Evolutionary conservation across 2,797 vertebrate species (phyloP).

Genomic region (Crenuchus spilurus): DNA sequence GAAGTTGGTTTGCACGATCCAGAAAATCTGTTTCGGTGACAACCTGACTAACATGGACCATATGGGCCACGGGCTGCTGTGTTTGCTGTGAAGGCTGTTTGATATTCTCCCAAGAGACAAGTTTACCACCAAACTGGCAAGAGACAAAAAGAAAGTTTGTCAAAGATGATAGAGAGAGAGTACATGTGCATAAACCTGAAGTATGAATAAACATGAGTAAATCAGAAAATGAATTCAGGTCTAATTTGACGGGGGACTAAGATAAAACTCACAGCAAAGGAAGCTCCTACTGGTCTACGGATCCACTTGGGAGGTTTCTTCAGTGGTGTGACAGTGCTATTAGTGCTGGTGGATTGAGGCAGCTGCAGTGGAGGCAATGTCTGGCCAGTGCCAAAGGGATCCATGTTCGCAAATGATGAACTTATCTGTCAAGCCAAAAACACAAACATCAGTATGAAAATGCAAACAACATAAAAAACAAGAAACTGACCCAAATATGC

Average conservation of each 20-base stretch:
- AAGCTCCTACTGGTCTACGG: conserved; percentile 89
- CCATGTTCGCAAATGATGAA: conserved; percentile 91
- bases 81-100: conserved; percentile 75
- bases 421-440: conserved; percentile 79
- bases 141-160: background rate
- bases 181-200: background rate
- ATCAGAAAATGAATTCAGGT: background rate
- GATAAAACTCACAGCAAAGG: conserved; percentile 85
- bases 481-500: background rate
- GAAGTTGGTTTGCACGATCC: conserved; percentile 85
- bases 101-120: conserved; percentile 87
- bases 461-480: background rate
- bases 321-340: conserved; percentile 79
- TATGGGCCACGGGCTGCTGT: conserved; percentile 66
- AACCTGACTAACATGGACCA: conserved; percentile 91
- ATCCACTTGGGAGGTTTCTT: conserved; percentile 98
- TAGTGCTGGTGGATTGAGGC: conserved; percentile 77
- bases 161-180: background rate
- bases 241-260: background rate
- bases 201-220: background rate
- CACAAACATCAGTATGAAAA: conserved; percentile 23
- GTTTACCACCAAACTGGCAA: conserved; percentile 91
- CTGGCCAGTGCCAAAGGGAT: conserved; percentile 94
- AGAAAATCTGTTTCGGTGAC: conserved; percentile 91
- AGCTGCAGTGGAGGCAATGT: conserved; percentile 89